Percentiles rank a stretch among this genome's conserved stretches.
phyloP scores from a whole-genome alignment of 1,140 invertebrate species.

The Akabosia matsudoensis region DNA sequence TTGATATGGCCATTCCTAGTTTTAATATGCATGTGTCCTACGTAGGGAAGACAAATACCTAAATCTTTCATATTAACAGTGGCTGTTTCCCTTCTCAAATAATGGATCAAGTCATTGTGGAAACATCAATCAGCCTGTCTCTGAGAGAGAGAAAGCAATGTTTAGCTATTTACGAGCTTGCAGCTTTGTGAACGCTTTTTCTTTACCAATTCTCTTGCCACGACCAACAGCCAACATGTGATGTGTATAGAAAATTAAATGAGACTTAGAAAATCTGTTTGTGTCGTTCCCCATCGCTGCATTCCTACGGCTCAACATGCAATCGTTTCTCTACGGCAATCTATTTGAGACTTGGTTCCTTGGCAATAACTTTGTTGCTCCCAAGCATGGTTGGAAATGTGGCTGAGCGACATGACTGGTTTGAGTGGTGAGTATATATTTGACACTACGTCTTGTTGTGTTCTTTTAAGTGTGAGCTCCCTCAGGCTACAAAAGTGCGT shows the following conservation, averaged over 20 bases:
- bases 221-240: not conserved
- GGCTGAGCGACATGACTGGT: not conserved
- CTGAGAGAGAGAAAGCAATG: not conserved
- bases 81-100: too few relatives aligned
- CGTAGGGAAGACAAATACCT: too few relatives aligned
- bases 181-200: too few relatives aligned
- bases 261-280: not conserved
- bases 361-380: not conserved
- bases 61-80: too few relatives aligned
- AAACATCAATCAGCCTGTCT: not conserved
- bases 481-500: slow-evolving; percentile 1
- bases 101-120: not conserved
- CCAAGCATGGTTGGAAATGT: not conserved
- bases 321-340: not conserved
- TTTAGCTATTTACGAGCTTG: slow-evolving; percentile 1
- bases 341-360: not conserved
- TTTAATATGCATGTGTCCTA: too few relatives aligned
- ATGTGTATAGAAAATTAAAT: slow-evolving; percentile 12
- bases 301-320: not conserved
- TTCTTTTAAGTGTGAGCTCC: not conserved
- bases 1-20: too few relatives aligned
- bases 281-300: not conserved
- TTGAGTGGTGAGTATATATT: slow-evolving; percentile 2
- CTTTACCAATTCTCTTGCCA: too few relatives aligned
- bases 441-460: not conserved